Evolutionary conservation across 2,888 invertebrate genomes (phyloP).

Genomic region (Ceratothoa steindachneri): DNA sequence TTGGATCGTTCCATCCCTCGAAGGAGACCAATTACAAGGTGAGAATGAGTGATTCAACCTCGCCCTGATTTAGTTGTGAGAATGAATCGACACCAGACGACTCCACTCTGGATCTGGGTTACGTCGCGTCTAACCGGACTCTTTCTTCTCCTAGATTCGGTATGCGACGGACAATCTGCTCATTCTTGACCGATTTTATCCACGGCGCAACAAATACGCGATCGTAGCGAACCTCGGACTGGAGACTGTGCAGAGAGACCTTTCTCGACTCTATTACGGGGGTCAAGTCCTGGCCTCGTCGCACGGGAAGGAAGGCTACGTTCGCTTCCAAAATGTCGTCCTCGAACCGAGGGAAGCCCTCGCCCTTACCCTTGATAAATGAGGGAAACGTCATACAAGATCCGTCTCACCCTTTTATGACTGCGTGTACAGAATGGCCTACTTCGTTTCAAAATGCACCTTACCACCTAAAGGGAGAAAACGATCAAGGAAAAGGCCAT

Average conservation of each 20-base stretch:
- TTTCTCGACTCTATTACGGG: conserved; percentile 71
- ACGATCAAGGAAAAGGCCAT: no score
- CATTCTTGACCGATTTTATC: conserved; percentile 71
- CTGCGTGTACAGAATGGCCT: no score
- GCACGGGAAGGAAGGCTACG: conserved; percentile 53
- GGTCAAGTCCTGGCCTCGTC: conserved; percentile 63
- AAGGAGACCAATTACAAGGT: conserved; percentile 32
- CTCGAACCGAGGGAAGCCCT: conserved; percentile 63
- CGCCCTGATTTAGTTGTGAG: no score
- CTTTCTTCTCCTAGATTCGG: conserved; percentile 44
- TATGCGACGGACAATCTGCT: conserved; percentile 57
- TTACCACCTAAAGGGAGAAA: no score
- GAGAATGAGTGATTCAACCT: no score
- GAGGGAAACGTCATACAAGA: no score
- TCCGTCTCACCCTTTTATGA: no score
- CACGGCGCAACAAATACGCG: conserved; percentile 70
- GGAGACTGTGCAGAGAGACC: conserved; percentile 62
- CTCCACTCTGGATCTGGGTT: no score
- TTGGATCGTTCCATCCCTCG: conserved; percentile 35
- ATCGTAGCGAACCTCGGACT: conserved; percentile 69
- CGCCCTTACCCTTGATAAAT: conserved; percentile 63
- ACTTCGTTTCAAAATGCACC: no score
- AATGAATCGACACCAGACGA: no score
- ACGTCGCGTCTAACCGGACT: no score
- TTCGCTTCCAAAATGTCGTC: conserved; percentile 59